These are phyloP conservation scores for Urophycis tenuis DNA, from an alignment of 2,797 vertebrate species.

Conservation along the genomic window DNA sequence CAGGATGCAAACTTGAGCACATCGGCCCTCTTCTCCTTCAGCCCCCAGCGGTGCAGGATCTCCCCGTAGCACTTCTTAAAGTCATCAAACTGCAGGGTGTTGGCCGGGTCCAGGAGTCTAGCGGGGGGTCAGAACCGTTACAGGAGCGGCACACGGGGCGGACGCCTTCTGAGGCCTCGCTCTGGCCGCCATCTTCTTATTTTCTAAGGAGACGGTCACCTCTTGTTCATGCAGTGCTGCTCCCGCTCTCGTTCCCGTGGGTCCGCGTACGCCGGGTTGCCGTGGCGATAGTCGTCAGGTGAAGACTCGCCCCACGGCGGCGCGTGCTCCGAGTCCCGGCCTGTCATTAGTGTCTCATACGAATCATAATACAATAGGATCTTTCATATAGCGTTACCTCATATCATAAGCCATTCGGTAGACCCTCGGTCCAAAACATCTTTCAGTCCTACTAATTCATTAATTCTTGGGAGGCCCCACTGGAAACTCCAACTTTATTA, in stretches of 20 bases:
- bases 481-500: background rate
- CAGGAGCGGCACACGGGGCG: no score
- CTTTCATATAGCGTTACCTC: no score
- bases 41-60: slow-evolving; percentile 92
- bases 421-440: background rate
- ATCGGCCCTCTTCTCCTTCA: slow-evolving; percentile 88
- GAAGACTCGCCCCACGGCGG: slow-evolving; percentile 85
- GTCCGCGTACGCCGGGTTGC: slow-evolving; percentile 75
- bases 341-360: slow-evolving; percentile 25
- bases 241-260: slow-evolving; percentile 88
- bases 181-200: no score
- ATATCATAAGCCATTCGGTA: background rate
- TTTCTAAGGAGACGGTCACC: slow-evolving; percentile 59
- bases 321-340: slow-evolving; percentile 77
- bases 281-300: slow-evolving; percentile 84
- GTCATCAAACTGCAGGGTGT: slow-evolving; percentile 90
- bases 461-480: no score
- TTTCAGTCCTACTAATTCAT: background rate
- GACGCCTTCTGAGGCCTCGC: no score
- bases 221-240: slow-evolving; percentile 94
- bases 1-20: slow-evolving; percentile 94
- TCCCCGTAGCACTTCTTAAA: slow-evolving; percentile 97
- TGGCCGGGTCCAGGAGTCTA: slow-evolving; percentile 88
- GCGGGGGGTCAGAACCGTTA: background rate
- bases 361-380: background rate